These are phyloP conservation scores for Nycticryphes semicollaris DNA, from an alignment of 2,113 vertebrate genomes.

Conservation along the genomic window DNA sequence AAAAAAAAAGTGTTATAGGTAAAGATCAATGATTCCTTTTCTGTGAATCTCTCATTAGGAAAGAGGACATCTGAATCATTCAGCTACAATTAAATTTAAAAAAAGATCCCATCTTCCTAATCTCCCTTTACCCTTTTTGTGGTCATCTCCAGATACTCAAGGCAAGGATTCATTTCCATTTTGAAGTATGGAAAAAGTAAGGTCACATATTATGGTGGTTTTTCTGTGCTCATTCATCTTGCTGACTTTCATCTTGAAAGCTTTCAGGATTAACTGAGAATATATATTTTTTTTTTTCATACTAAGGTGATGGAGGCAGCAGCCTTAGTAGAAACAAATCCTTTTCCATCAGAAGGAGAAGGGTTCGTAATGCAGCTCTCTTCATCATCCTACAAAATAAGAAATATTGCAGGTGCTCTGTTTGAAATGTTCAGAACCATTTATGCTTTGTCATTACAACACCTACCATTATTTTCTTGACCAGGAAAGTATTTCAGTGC, in stretches of 20 bases:
- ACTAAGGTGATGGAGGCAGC: not conserved
- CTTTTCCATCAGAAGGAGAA: not conserved
- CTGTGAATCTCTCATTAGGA: not conserved
- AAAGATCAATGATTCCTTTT: not conserved
- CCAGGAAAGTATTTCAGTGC: not conserved
- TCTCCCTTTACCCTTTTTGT: not conserved
- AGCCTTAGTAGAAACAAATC: not conserved
- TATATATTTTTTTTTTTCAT: not conserved
- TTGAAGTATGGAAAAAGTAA: not conserved
- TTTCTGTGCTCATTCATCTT: conserved; percentile 9
- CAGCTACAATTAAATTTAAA: not conserved
- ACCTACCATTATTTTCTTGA: not conserved
- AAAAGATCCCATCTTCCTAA: not conserved
- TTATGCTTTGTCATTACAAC: not conserved
- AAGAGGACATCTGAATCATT: not conserved
- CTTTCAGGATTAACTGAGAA: not conserved
- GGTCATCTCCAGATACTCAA: not conserved
- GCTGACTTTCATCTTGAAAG: conserved; percentile 10
- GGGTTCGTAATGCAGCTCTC: not conserved
- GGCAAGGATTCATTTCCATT: not conserved
- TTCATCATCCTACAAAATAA: conserved; percentile 25
- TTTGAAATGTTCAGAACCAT: not conserved
- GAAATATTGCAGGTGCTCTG: not conserved
- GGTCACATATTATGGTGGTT: not conserved
- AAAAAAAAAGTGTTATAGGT: not conserved